These are phyloP conservation scores for Diplazon laetatorius DNA, from an alignment of 2,888 invertebrate species.

Conservation along the genomic window DNA sequence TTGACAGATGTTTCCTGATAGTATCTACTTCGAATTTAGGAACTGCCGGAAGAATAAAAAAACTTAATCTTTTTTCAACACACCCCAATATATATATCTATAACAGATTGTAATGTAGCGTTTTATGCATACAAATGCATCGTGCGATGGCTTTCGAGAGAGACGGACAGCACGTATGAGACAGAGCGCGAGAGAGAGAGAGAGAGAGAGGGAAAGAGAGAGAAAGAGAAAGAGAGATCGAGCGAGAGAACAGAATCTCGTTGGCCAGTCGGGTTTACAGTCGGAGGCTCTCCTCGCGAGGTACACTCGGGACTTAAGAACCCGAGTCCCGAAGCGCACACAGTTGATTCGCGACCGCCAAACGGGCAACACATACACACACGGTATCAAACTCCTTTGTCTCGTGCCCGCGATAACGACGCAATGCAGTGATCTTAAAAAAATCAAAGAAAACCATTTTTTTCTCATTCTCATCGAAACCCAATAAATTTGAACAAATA, in stretches of 20 bases:
- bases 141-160: slow-evolving; percentile 51
- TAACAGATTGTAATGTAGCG: background rate
- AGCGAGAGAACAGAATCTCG: slow-evolving; percentile 33
- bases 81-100: too few species aligned
- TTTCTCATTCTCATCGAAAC: too few species aligned
- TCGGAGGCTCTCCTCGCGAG: slow-evolving; percentile 47
- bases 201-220: slow-evolving; percentile 33
- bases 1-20: too few species aligned
- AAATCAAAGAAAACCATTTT: background rate
- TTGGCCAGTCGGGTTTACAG: slow-evolving; percentile 34
- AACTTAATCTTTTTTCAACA: too few species aligned
- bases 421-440: background rate
- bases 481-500: too few species aligned
- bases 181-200: slow-evolving; percentile 33
- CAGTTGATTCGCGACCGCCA: slow-evolving; percentile 80
- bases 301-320: slow-evolving; percentile 53
- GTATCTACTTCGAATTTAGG: too few species aligned
- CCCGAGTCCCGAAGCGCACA: slow-evolving; percentile 71
- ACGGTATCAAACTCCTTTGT: slow-evolving; percentile 46
- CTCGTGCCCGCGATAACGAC: slow-evolving; percentile 19
- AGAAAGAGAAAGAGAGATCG: slow-evolving; percentile 34
- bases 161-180: slow-evolving; percentile 11
- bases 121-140: slow-evolving; percentile 43
- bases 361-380: slow-evolving; percentile 73
- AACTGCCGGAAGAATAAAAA: too few species aligned